These are phyloP conservation scores for Clamator glandarius DNA, from an alignment of 2,797 vertebrate species.

Conservation along the genomic window DNA sequence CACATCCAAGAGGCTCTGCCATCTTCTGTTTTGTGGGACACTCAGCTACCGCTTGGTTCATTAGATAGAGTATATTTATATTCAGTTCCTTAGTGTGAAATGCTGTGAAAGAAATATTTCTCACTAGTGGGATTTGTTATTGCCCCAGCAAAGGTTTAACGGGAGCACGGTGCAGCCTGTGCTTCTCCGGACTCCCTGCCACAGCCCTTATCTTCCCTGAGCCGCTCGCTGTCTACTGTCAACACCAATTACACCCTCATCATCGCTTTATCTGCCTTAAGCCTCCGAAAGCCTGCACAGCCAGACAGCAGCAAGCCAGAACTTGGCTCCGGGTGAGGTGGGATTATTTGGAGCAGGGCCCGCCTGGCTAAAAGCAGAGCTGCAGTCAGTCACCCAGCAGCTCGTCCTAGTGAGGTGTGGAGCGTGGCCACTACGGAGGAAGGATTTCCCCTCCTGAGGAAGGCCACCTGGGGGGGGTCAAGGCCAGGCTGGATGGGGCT, in stretches of 20 bases:
- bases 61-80: no score
- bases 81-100: background rate
- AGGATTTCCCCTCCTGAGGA: background rate
- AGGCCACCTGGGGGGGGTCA: background rate
- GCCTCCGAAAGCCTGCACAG: background rate
- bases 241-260: conserved; percentile 6
- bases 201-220: background rate
- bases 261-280: background rate
- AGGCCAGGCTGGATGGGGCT: no score
- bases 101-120: conserved; percentile 33
- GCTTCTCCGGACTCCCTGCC: background rate
- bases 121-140: background rate
- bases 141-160: background rate
- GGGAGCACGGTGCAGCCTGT: background rate
- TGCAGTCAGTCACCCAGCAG: no score
- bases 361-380: background rate
- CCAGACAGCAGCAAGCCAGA: background rate
- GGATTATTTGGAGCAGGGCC: background rate
- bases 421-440: background rate
- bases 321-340: fast-evolving
- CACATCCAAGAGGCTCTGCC: no score
- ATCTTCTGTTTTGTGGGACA: no score
- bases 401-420: no score
- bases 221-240: conserved; percentile 7
- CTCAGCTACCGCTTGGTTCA: no score